These are phyloP conservation scores for Danionella cerebrum DNA, from an alignment of 2,113 vertebrate species.

Conservation along the genomic window DNA sequence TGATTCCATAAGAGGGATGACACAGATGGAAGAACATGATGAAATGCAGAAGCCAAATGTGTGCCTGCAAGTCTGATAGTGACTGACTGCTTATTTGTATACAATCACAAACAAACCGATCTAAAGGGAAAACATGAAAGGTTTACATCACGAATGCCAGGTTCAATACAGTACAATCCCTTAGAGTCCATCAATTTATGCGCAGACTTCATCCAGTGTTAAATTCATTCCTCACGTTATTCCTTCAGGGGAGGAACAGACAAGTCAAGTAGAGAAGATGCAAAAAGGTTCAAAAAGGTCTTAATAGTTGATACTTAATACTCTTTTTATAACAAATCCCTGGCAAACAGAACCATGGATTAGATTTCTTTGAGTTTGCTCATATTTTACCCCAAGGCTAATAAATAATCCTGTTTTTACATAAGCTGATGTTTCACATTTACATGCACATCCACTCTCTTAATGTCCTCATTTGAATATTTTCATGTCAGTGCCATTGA, in stretches of 20 bases:
- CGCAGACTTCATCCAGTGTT: background rate
- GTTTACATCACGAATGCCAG: background rate
- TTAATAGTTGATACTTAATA: too few relatives aligned
- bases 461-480: too few relatives aligned
- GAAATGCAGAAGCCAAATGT: background rate
- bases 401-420: too few relatives aligned
- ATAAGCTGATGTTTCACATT: too few relatives aligned
- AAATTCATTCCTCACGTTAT: background rate
- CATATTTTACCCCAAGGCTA: too few relatives aligned
- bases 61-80: background rate
- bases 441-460: too few relatives aligned
- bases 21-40: background rate
- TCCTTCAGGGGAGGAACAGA: background rate
- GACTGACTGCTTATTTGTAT: background rate
- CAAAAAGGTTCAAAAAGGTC: too few relatives aligned
- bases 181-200: background rate
- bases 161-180: slow-evolving; percentile 12
- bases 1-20: slow-evolving; percentile 5
- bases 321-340: too few relatives aligned
- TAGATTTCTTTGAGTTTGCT: too few relatives aligned
- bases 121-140: background rate
- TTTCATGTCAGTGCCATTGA: too few relatives aligned
- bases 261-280: background rate
- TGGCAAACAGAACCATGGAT: too few relatives aligned
- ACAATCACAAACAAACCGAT: background rate